Base-by-base conservation (phyloP, 2,113 vertebrate species). In the Corythornis madagascariensis region DNA sequence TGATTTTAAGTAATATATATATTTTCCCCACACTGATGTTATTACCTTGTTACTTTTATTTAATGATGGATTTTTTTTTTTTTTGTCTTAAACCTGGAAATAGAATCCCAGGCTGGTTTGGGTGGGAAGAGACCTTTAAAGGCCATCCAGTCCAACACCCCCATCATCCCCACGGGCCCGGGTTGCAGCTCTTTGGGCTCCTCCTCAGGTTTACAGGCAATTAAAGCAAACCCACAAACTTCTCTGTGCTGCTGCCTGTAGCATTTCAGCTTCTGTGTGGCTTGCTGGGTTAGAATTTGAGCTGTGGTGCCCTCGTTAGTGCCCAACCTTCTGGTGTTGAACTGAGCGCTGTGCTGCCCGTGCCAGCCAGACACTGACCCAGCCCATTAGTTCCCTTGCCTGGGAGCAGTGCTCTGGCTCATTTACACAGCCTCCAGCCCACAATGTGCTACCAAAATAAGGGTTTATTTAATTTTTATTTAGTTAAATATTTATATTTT, bases 91-190 rank as follows among this genome's bases (percentile, higher is more conserved):
- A 42, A 21, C 17, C 13, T 12, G 33, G 33, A 13, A 29, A 5
- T 3, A 56, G 55, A 19, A 31, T 19, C 55, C 11, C 10, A 31
- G 29, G 20, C 10, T n/a, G 55, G 55, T 19, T n/a, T 56, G 55
- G 55, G 55, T 56, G 10, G 55, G 53, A 56, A 56, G 55, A 29
- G 55, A 56, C 16, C 28, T 29, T 55, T 28, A 15, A 29, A 53
- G 26, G 13, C 26, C 25, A 52, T 10, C 50, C 14, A 26, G 50
- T 26, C 50, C 50, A 52, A 13, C 50, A 25, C 25, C 47, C 26
- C 52, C 9, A 1, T 29, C 53, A 33, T 55, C 13, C 14, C 25
- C 2, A 0, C 5, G 43, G 31, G 16, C 17, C 6, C 4, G 21
- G n/a, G 61, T 9, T 28, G 9, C 6, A 1, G 24, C 26, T 78